Evolutionary conservation across 2,797 vertebrate species (phyloP).

Genomic region (Galagoides demidoff): DNA sequence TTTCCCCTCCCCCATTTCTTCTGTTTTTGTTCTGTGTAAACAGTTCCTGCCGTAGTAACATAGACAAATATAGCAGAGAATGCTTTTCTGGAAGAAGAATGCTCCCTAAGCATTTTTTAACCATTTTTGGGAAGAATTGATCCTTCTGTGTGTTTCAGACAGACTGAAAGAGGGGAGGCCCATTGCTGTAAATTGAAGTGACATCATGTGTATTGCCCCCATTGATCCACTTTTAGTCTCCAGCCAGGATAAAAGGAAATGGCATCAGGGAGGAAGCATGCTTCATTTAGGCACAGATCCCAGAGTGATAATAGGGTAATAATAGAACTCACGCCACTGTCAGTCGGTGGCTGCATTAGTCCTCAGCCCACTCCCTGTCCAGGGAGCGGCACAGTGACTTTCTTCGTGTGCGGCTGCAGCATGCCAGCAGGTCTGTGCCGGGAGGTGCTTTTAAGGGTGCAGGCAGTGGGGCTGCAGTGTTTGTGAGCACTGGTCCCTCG

Average conservation of each 20-base stretch:
- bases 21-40: conserved; percentile 88
- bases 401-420: conserved; percentile 83
- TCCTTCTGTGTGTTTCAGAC: conserved; percentile 84
- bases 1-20: conserved; percentile 69
- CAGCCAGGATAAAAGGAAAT: conserved; percentile 91
- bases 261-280: conserved; percentile 91
- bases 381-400: conserved; percentile 85
- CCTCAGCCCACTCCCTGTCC: conserved; percentile 83
- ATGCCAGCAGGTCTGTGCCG: conserved; percentile 83
- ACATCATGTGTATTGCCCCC: conserved; percentile 89
- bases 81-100: conserved; percentile 88
- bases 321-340: conserved; percentile 92
- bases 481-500: conserved; percentile 69
- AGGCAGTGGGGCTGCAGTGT: conserved; percentile 66
- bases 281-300: conserved; percentile 92
- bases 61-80: conserved; percentile 92
- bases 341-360: conserved; percentile 85
- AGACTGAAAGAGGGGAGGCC: conserved; percentile 72
- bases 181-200: conserved; percentile 88
- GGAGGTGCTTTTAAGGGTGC: conserved; percentile 77
- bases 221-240: conserved; percentile 90
- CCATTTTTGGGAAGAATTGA: conserved; percentile 94
- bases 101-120: conserved; percentile 90
- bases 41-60: conserved; percentile 89
- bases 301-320: conserved; percentile 94